Conservation (phyloP, 64 coral and sea anemone genomes). For the Stylophora pistillata region DNA sequence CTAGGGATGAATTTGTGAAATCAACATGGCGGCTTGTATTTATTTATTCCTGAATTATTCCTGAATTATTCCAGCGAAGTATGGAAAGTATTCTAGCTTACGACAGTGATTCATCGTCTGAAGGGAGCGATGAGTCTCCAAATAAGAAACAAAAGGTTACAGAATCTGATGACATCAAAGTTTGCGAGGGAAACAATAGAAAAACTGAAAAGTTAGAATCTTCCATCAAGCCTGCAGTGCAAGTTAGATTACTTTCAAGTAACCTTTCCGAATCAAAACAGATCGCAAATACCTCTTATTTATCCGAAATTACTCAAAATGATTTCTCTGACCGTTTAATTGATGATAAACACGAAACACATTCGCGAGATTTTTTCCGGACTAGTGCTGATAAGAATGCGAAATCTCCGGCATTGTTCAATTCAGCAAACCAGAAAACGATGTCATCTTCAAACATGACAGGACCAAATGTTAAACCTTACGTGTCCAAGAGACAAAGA, state of each 20-base stretch:
- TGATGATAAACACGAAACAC: not conserved
- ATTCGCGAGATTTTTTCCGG: not conserved
- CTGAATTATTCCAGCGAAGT: not conserved
- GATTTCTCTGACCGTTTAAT: not conserved
- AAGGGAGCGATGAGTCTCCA: not conserved
- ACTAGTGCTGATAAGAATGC: too few species aligned
- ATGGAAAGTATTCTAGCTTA: slow-evolving; percentile 48
- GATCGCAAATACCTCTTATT: not conserved
- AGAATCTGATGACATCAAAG: too few species aligned
- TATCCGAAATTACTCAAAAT: not conserved
- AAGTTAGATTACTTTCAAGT: not conserved
- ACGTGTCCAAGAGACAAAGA: slow-evolving; percentile 51
- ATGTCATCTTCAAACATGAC: not conserved
- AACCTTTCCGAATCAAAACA: not conserved
- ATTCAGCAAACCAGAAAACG: not conserved
- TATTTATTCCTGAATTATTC: too few species aligned
- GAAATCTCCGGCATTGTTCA: not conserved
- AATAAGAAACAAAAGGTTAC: too few species aligned
- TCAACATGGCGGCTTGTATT: too few species aligned
- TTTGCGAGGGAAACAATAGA: not conserved
- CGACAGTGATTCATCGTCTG: slow-evolving; percentile 22
- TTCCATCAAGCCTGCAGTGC: not conserved
- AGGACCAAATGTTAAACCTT: not conserved
- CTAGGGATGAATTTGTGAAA: too few species aligned
- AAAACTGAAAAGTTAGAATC: not conserved